Conservation (phyloP, 1,140 invertebrate species). For the Eriocheir sinensis region DNA sequence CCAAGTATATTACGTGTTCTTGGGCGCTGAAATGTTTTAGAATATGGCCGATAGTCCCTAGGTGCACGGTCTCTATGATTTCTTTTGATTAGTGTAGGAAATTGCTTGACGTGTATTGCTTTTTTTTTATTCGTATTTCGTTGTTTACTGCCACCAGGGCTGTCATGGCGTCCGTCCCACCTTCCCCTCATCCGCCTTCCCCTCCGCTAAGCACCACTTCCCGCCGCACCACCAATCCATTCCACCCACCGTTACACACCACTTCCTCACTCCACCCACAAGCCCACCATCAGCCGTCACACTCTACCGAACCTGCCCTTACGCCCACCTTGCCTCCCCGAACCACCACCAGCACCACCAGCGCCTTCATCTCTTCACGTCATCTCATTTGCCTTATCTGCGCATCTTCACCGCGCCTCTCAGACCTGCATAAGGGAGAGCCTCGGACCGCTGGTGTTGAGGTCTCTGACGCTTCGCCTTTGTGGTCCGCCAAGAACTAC, state of each 20-base stretch:
- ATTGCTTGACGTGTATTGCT: too few relatives aligned
- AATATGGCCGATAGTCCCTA: too few relatives aligned
- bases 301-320: conserved; percentile 16
- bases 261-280: neutral
- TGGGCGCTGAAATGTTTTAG: too few relatives aligned
- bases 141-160: too few relatives aligned
- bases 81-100: too few relatives aligned
- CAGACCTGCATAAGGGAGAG: conserved; percentile 5
- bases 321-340: neutral
- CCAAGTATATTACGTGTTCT: too few relatives aligned
- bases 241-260: neutral
- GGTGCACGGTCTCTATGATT: too few relatives aligned
- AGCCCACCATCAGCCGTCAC: conserved; percentile 21
- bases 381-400: conserved; percentile 65
- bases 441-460: conserved; percentile 18
- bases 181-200: too few relatives aligned
- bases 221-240: neutral
- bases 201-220: neutral
- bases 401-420: conserved; percentile 32
- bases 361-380: conserved; percentile 41
- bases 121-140: too few relatives aligned
- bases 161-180: too few relatives aligned
- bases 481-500: neutral
- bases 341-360: conserved; percentile 34
- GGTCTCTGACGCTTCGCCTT: neutral